These are phyloP conservation scores for Marmota monax DNA, from an alignment of 2,113 vertebrate species.

Conservation along the genomic window DNA sequence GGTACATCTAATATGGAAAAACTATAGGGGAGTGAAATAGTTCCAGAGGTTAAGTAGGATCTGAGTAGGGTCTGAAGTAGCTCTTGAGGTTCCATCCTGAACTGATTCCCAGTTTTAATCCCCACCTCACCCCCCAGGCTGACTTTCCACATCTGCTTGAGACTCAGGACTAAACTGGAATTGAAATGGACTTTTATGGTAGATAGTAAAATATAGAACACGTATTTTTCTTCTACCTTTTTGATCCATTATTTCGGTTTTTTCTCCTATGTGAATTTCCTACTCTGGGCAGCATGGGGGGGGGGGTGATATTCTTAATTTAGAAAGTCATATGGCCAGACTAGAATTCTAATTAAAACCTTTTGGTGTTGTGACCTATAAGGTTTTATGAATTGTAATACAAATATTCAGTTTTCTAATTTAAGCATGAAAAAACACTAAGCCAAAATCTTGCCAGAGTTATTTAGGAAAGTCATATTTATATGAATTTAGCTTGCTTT, in stretches of 20 bases:
- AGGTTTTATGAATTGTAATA: neutral
- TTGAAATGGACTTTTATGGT: neutral
- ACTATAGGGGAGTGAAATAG: neutral
- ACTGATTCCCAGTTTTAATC: neutral
- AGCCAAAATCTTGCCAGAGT: slow-evolving; percentile 45
- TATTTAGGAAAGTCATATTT: slow-evolving; percentile 29
- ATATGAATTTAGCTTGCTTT: slow-evolving; percentile 60
- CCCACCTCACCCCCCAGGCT: too few species aligned
- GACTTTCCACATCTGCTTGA: neutral
- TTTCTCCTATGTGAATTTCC: neutral
- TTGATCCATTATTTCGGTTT: neutral
- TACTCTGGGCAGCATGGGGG: neutral
- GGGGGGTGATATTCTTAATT: neutral
- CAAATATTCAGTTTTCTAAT: neutral
- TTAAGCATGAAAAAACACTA: slow-evolving; percentile 50
- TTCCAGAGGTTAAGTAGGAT: neutral
- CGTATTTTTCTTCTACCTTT: neutral
- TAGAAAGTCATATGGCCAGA: neutral
- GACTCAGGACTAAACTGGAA: neutral
- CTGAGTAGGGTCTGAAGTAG: neutral
- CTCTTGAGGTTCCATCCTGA: neutral
- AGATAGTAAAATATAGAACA: neutral
- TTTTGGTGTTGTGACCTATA: neutral
- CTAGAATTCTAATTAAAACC: neutral
- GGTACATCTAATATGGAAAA: neutral